Evolutionary conservation across 2,113 vertebrate species (phyloP), one percentile per base, ranked within the genome.

Genomic region (Seriola dumerili): DNA sequence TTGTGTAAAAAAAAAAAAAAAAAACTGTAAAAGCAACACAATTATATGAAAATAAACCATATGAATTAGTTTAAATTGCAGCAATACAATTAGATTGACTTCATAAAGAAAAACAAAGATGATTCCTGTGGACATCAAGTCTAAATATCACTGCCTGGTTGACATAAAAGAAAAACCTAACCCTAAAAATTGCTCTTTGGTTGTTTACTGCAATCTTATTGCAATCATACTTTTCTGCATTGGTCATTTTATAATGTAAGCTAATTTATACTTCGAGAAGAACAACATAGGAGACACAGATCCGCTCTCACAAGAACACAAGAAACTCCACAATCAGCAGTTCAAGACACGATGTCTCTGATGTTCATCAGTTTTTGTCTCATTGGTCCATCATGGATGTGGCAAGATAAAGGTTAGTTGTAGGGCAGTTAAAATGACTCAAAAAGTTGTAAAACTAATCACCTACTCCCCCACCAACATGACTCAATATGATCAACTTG

Each of bases 381-480:
- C 36, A 55, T 13, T 63, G 40, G 11, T 32, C 14, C 32, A 4
- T 14, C 46, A 38, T 34, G 19, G 29, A 36, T 57, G 46, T 63
- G n/a, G 11, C 8, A 34, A 48, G 36, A 44, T 16, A 70, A 4
- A 80, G 77, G 58, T 74, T 23, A 64, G 44, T 5, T 73, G 57
- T 32, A 32, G 73, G 71, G 48, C 73, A 42, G 23, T 55, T 64
- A 10, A 38, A 78, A 50, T 23, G 21, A 14, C 32, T 65, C 34
- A 19, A 48, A 75, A 71, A 52, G 54, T 46, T 67, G 25, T 46
- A 36, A 54, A 72, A 55, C 5, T n/a, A 16, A 6, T 70, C 1
- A 5, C 55, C 11, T 8, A 23, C 14, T 40, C 13, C 6, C 5
- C 21, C 29, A 16, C 25, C 34, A 32, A 32, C 38, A 5, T 17